Evolutionary conservation across 2,797 vertebrate genomes (phyloP), one percentile per base, ranked within the genome.

Genomic region (Acipenser ruthenus): DNA sequence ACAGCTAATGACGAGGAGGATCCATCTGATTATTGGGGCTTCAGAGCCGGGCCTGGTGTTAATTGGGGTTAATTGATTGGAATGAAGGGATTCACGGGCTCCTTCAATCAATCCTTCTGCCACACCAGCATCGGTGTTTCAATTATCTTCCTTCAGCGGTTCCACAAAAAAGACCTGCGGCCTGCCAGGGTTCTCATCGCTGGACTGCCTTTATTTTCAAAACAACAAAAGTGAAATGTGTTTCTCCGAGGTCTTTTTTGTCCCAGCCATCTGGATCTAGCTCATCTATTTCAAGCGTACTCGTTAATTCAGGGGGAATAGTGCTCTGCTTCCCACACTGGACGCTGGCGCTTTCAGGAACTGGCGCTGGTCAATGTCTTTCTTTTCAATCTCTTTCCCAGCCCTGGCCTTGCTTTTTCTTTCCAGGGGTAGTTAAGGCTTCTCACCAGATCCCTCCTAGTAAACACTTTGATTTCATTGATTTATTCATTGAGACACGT

Each of bases 41-140:
- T 64, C 66, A 23, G 23, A 68, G 70, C 50, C 23, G 11, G 48
- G 49, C 63, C 67, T 60, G 66, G 65, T 59, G 55, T 50, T 71
- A 75, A 76, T 72, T 64, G 64, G 68, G 70, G 64, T 73, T 76
- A 82, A 79, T 82, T 78, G 79, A 76, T 75, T 62, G 69, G 77
- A 79, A 80, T 75, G 73, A 82, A 79, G 63, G 74, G 79, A 80
- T 78, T 79, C 75, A 71, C 73, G 73, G 67, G 48, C 61, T 73
- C 72, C 72, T 79, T 78, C 72, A 79, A 79, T 77, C 72, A 76
- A 79, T 78, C 69, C 37, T 60, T 71, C 65, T 68, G 63, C 70
- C 68, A 72, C 58, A 69, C 23, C 23, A 73, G 72, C 65, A 72
- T 63, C 62, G 56, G 62, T 65, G 69, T 66, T 71, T 68, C 71